A percentile compares a stretch with the other conserved stretches of the same genome.
phyloP scores from a whole-genome alignment of 2,888 invertebrate species.

The Drosophila antonietae region DNA sequence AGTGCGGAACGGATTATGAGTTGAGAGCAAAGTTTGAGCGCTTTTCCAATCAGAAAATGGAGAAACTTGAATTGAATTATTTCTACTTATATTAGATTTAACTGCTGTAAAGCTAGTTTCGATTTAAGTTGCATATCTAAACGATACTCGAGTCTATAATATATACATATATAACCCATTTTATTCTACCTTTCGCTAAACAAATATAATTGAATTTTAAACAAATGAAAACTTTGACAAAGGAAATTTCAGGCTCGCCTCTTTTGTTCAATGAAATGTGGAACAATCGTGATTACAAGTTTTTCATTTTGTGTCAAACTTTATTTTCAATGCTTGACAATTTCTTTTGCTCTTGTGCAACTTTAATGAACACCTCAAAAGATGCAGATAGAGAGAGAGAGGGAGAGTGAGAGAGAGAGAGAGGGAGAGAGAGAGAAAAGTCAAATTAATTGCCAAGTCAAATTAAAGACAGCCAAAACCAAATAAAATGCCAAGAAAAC shows the following conservation, averaged over 20 bases:
- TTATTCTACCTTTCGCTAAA: background rate
- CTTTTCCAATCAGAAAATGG: background rate
- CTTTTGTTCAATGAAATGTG: slow-evolving; percentile 4
- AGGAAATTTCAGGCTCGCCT: background rate
- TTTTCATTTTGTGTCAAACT: slow-evolving; percentile 21
- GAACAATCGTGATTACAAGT: slow-evolving; percentile 33
- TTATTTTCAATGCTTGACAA: slow-evolving; percentile 17
- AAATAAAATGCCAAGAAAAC: background rate
- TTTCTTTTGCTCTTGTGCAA: slow-evolving; percentile 27
- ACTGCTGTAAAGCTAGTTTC: no score
- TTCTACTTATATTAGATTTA: background rate
- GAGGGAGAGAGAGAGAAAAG: background rate
- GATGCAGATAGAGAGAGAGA: background rate
- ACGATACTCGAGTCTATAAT: background rate
- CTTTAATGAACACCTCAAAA: slow-evolving; percentile 37
- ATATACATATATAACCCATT: no score
- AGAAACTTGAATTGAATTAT: background rate
- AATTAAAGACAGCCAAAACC: slow-evolving; percentile 23
- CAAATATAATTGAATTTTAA: slow-evolving; percentile 6
- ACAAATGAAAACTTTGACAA: background rate
- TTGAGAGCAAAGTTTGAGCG: background rate
- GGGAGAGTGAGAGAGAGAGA: no score
- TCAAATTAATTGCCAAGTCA: slow-evolving; percentile 51
- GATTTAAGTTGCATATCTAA: background rate
- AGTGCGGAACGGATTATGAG: slow-evolving; percentile 4